phyloP scores from a whole-genome alignment of 1,140 invertebrate species.

The Aphis gossypii region DNA sequence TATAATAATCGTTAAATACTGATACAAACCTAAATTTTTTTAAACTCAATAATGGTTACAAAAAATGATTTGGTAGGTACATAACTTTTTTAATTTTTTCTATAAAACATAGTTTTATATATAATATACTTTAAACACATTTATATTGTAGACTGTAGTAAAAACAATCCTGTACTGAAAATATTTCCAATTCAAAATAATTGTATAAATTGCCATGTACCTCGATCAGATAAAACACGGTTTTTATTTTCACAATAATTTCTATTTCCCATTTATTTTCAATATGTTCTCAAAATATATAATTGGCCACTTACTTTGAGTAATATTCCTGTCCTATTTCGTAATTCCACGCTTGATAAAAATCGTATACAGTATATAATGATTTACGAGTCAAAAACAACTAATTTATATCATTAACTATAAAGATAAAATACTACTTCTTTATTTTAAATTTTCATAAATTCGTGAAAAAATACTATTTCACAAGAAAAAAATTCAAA shows the following conservation, averaged over 20 bases:
- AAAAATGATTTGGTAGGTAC: not conserved
- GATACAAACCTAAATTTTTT: not conserved
- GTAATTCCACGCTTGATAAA: slow-evolving; percentile 34
- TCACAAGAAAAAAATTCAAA: not conserved
- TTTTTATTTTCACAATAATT: slow-evolving; percentile 3
- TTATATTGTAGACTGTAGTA: not conserved
- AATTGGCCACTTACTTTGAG: not conserved
- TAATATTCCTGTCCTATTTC: slow-evolving; percentile 17
- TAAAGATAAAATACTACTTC: not conserved
- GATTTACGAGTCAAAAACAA: not conserved
- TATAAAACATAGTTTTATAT: not conserved
- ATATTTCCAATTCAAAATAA: slow-evolving; percentile 6
- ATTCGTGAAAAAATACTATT: not conserved
- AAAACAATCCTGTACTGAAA: not conserved
- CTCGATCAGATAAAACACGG: not conserved
- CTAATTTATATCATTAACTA: not conserved
- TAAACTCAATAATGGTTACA: not conserved
- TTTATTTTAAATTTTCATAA: not conserved
- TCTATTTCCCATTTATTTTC: not conserved
- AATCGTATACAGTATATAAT: not conserved
- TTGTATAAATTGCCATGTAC: not conserved
- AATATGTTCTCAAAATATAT: not conserved
- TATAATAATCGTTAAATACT: not conserved
- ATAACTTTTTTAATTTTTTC: not conserved
- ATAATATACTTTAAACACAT: not conserved